Conservation (phyloP, 2,888 invertebrate genomes). For the Cylloceria caligata region DNA sequence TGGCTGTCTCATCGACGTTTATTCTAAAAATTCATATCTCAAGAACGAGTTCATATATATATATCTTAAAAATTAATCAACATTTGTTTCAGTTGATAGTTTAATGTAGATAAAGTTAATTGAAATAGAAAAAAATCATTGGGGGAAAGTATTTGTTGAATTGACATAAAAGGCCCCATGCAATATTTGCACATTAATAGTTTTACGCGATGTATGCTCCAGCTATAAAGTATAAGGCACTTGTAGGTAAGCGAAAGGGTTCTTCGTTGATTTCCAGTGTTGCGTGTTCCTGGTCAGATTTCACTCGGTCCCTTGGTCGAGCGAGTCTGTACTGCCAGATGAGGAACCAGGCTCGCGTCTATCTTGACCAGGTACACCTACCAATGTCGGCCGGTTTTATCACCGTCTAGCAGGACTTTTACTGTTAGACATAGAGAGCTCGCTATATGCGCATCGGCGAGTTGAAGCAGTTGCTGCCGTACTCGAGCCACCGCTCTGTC, state of each 20-base stretch:
- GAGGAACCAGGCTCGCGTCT: conserved; percentile 34
- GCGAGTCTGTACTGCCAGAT: conserved; percentile 17
- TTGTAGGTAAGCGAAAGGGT: conserved; percentile 23
- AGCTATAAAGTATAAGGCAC: conserved; percentile 5
- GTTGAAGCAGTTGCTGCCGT: conserved; percentile 25
- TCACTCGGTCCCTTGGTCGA: conserved; percentile 15
- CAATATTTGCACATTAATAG: neutral
- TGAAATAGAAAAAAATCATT: neutral
- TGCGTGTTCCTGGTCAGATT: conserved; percentile 45
- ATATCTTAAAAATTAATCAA: too few relatives aligned
- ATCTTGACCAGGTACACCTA: conserved; percentile 65
- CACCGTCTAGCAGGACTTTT: conserved; percentile 77
- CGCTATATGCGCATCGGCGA: conserved; percentile 25
- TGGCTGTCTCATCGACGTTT: too few relatives aligned
- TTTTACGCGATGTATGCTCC: neutral
- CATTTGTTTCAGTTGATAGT: neutral
- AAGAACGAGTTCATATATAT: too few relatives aligned
- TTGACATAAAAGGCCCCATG: conserved; percentile 10
- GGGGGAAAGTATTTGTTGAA: neutral
- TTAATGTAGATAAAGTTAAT: neutral
- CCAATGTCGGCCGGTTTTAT: conserved; percentile 73
- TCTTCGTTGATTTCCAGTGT: conserved; percentile 39
- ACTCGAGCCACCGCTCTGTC: conserved; percentile 10
- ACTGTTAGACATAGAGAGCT: conserved; percentile 73
- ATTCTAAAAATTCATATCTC: too few relatives aligned